Evolutionary conservation across 2,113 vertebrate genomes (phyloP).

Genomic region (Bothrops jararaca): DNA sequence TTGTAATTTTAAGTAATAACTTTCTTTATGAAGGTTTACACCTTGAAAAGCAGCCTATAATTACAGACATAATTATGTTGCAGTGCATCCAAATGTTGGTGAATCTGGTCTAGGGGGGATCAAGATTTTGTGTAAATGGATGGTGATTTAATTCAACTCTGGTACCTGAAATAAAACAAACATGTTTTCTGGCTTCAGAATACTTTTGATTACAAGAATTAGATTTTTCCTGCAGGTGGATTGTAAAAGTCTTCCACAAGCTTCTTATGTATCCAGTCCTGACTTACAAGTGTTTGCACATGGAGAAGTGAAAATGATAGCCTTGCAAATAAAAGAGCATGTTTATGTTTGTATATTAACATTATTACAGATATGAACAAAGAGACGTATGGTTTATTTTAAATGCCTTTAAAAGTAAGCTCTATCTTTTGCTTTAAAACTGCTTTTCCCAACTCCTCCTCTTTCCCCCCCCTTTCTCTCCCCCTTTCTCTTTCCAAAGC

Average conservation of each 20-base stretch:
- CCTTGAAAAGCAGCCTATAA: neutral
- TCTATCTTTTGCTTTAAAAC: slow-evolving; percentile 23
- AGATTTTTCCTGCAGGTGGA: neutral
- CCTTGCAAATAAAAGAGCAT: slow-evolving; percentile 10
- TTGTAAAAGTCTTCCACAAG: neutral
- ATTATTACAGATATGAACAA: neutral
- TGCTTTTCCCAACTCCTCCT: neutral
- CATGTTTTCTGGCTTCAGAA: neutral
- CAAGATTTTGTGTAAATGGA: neutral
- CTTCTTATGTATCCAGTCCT: neutral
- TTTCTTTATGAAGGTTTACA: neutral
- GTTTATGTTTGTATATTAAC: neutral
- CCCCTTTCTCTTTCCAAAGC: neutral
- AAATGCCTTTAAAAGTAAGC: slow-evolving; percentile 1
- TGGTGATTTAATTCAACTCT: neutral
- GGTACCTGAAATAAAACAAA: neutral
- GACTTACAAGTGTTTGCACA: neutral
- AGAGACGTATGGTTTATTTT: neutral
- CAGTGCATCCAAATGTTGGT: neutral
- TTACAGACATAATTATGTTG: neutral
- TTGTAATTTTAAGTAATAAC: neutral
- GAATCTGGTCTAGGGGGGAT: neutral
- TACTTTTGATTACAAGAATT: neutral
- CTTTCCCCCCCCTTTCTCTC: neutral
- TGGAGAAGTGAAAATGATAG: neutral